A percentile compares a stretch with the other conserved stretches of the same genome.
These are phyloP conservation scores for Loripinus fragilis DNA, from an alignment of 2,888 invertebrate species.

Conservation along the genomic window DNA sequence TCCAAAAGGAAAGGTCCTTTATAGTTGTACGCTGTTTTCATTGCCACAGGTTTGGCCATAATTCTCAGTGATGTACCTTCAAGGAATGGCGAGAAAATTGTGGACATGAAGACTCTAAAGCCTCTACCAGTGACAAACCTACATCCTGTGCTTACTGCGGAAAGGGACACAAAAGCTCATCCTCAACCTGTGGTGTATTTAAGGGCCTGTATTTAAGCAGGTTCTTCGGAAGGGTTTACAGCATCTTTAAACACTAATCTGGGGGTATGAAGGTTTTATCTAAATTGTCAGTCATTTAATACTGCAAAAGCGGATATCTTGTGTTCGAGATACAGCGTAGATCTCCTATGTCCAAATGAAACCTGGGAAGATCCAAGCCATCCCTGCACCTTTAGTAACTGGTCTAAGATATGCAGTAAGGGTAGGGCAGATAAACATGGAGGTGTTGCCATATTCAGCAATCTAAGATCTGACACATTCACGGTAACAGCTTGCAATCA, in stretches of 20 bases:
- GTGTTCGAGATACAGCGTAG: neutral
- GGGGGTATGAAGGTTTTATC: neutral
- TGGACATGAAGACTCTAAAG: neutral
- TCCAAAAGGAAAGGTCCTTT: neutral
- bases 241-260: neutral
- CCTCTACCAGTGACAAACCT: neutral
- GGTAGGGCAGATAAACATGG: neutral
- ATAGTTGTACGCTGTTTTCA: neutral
- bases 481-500: neutral
- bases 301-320: neutral
- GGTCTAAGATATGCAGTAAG: neutral
- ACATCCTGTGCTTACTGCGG: neutral
- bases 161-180: constrained; percentile 5
- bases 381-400: neutral
- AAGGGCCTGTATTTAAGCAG: neutral
- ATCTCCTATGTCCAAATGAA: constrained; percentile 4
- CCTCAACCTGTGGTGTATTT: neutral
- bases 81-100: neutral
- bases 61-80: neutral
- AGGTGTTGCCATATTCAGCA: neutral
- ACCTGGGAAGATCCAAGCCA: neutral
- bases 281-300: constrained; percentile 8
- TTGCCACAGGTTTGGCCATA: neutral
- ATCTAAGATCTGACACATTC: neutral
- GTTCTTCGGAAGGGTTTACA: neutral